Evolutionary conservation across 2,797 vertebrate genomes (phyloP), one percentile per base, ranked within the genome.

Genomic region (Tangara arthus): DNA sequence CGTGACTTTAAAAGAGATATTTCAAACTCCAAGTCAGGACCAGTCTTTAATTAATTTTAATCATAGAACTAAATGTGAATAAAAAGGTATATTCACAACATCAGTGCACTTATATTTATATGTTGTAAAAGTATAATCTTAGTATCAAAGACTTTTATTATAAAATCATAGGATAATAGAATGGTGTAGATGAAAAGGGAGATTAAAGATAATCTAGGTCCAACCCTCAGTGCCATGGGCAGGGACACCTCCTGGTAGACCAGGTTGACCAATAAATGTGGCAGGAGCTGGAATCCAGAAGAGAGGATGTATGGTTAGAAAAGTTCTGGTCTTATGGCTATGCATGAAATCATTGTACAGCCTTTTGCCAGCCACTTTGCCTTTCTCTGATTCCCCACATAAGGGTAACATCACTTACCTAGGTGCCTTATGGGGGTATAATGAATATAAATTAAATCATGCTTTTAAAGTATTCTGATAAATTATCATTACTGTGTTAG

Each of bases 171-270:
- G 22, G 47, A 15, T 44, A 23, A 37, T 12, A 15, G n/a, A 56
- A 34, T 70, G 28, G 11, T 69, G 30, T 32, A 41, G 21, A 52
- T 64, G 34, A 5, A 30, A 70, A 64, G 50, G 7, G 17, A 46
- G 12, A 22, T 34, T 39, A 34, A n/a, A 56, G 27, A 22, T 56
- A 21, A 39, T 46, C 7, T 23, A 32, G 10, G 11, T 71, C 17
- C 44, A 32, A 0, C 10, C 44, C 57, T 52, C 0, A 0, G 14
- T 56, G 37, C n/a, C n/a, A 6, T 32, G 50, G 50, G 6, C 44
- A 52, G 44, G 15, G 12, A 52, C 30, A 44, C 9, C 17, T 44
- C 50, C 28, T 28, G 27, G 8, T 17, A 16, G 28, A 46, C 11
- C 28, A 24, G 15, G 37, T 2, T 70, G 23, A n/a, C 13, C 82